phyloP scores from a whole-genome alignment of 64 coral and sea anemone species.

The Cladopsammia gracilis region DNA sequence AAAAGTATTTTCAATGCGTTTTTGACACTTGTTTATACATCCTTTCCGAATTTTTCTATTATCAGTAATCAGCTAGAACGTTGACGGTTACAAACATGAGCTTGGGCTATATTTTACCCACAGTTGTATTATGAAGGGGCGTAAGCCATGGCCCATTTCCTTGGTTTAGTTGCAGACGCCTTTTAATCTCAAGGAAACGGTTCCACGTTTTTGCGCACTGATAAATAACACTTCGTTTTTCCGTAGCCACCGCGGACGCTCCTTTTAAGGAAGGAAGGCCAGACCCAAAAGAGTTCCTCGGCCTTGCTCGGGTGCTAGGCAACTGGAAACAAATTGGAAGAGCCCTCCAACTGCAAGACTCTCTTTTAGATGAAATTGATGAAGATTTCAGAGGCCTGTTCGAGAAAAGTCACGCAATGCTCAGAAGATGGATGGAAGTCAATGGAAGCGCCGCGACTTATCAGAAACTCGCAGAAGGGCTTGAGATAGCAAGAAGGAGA shows the following conservation, averaged over 20 bases:
- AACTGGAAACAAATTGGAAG: constrained; percentile 42
- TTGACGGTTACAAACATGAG: no score
- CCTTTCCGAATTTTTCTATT: no score
- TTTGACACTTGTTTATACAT: no score
- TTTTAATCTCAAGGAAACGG: no score
- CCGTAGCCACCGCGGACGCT: neutral
- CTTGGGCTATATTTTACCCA: no score
- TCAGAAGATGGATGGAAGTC: constrained; percentile 45
- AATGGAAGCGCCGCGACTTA: constrained; percentile 33
- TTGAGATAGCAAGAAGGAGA: neutral
- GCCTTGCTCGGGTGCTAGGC: constrained; percentile 26
- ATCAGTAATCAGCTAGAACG: no score
- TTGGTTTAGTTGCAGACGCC: no score
- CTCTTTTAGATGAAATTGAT: constrained; percentile 45
- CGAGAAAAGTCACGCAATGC: constrained; percentile 22
- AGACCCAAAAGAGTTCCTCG: neutral
- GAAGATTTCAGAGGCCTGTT: constrained; percentile 11
- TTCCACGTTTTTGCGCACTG: no score
- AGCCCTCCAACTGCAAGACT: constrained; percentile 4
- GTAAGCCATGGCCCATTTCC: no score
- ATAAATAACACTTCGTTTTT: neutral
- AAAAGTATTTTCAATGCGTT: no score
- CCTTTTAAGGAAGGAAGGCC: constrained; percentile 4
- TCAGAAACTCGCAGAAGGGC: constrained; percentile 18
- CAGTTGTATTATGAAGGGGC: no score